Evolutionary conservation across 2,888 invertebrate species (phyloP), one percentile per base, ranked within the genome.

Genomic region (Drosophila cyrtoloma): DNA sequence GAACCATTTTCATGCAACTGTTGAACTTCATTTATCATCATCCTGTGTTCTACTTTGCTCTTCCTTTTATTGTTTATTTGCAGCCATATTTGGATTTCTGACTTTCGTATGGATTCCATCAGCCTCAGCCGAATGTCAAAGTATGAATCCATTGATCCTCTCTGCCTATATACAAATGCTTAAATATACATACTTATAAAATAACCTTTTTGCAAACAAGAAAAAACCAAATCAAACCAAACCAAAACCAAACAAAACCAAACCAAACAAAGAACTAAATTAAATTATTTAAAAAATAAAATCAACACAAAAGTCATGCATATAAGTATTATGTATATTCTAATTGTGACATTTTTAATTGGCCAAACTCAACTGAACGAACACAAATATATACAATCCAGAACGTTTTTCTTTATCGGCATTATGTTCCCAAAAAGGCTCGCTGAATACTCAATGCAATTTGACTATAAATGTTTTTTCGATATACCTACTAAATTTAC

Each of bases 61-160:
- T 86, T 81, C 83, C 91, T 82, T 86, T 84, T 90, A 89, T 89
- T 84, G 74, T 86, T 90, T 91, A 91, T 88, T 93, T 93, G 90
- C 93, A 93, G 93, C 93, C 86, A 91, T 92, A 89, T 92, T 93
- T 90, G 93, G 93, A 93, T 91, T 93, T 89, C 90, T 93, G 88
- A 91, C 93, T 91, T 92, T 93, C 90, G 88, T 93, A 89, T 93
- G 93, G 94, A 93, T 93, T 91, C 93, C 93, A 87, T 92, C 93
- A 91, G 93, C 93, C 90, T 93, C 93, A 92, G 95, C 95, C 92
- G 95, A 95, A 94, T 95, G 95, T 92, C 95, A 95, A 94, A 95
- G 95, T 95, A 95, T 95, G 95, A 93, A 92, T 92, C 87, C 90
- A 90, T 82, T 79, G 80, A 79, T 80, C 71, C 66, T 82, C 77